Evolutionary conservation across 2,888 invertebrate species (phyloP).

Genomic region (Eulithis testata): DNA sequence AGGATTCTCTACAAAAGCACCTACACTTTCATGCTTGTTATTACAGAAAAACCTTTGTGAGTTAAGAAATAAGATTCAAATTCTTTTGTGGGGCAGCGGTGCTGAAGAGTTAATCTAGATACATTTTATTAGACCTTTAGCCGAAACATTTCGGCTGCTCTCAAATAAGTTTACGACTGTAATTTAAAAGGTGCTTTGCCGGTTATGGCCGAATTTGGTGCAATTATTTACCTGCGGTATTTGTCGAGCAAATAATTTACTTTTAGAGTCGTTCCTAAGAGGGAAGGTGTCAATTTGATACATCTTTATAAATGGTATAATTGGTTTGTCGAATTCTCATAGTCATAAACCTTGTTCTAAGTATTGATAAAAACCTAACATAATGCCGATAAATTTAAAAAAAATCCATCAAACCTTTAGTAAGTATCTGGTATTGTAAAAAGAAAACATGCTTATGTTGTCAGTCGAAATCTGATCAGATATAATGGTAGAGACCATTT

Average conservation of each 20-base stretch:
- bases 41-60: background rate
- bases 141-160: constrained; percentile 31
- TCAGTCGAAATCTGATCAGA: background rate
- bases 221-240: constrained; percentile 22
- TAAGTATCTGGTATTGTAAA: background rate
- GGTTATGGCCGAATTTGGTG: constrained; percentile 19
- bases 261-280: constrained; percentile 6
- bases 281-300: constrained; percentile 19
- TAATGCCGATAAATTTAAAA: too few relatives aligned
- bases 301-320: constrained; percentile 6
- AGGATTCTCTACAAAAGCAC: constrained; percentile 1
- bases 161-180: constrained; percentile 34
- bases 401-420: background rate
- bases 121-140: constrained; percentile 33
- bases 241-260: constrained; percentile 16
- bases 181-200: constrained; percentile 31
- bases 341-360: background rate
- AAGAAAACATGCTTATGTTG: background rate
- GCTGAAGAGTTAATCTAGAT: constrained; percentile 30
- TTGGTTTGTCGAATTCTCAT: constrained; percentile 3
- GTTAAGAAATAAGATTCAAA: background rate
- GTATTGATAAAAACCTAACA: too few relatives aligned
- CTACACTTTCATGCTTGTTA: background rate
- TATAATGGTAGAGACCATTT: background rate
- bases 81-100: background rate